phyloP scores from a whole-genome alignment of 1,140 invertebrate genomes.

The Brachionus asplanchnoidis region DNA sequence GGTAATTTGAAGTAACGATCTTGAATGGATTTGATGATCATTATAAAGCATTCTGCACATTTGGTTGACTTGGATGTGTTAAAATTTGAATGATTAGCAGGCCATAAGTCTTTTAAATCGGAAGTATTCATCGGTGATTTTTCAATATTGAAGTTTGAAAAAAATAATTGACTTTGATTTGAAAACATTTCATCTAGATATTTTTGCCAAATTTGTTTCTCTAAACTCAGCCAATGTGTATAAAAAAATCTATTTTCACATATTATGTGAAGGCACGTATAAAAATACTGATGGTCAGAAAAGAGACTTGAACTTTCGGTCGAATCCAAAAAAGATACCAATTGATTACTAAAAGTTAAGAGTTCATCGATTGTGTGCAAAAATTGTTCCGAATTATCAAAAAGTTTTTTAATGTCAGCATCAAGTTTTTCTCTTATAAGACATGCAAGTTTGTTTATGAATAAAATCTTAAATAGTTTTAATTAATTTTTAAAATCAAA shows the following conservation, averaged over 20 bases:
- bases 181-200: conserved; percentile 32
- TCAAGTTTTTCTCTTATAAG: conserved; percentile 19
- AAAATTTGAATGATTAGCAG: neutral
- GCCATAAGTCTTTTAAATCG: neutral
- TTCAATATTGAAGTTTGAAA: neutral
- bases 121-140: neutral
- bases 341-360: neutral
- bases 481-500: too few relatives aligned
- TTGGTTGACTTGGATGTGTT: neutral
- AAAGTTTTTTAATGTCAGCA: neutral
- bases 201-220: conserved; percentile 32
- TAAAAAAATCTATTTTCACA: neutral
- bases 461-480: neutral
- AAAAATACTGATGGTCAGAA: neutral
- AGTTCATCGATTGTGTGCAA: conserved; percentile 37
- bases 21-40: conserved; percentile 1
- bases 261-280: neutral
- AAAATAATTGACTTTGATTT: neutral
- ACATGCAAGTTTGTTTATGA: neutral
- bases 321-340: neutral
- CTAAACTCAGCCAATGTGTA: conserved; percentile 16
- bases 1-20: conserved; percentile 12
- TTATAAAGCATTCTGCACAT: conserved; percentile 8
- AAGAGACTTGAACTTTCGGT: neutral
- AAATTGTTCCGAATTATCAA: neutral